Evolutionary conservation across 2,888 invertebrate species (phyloP), one percentile per base, ranked within the genome.

Genomic region (Lasioglossum morio): DNA sequence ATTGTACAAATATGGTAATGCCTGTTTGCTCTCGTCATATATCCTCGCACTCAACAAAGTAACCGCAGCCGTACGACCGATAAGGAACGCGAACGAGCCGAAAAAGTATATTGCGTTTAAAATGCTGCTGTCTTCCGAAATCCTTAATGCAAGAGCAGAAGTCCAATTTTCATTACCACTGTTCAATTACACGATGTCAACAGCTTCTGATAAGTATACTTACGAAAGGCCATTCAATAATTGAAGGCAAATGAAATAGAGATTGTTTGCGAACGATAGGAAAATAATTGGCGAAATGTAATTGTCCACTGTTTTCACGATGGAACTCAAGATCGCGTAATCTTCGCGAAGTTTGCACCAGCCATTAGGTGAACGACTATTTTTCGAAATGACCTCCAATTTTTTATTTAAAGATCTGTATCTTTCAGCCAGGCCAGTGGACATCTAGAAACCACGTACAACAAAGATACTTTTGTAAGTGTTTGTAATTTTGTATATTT

Each of bases 241-340:
- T 92, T 97, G 97, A 40, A 97, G 95, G 85, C 97, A 97, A 76
- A 97, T 97, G 91, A 97, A 97, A 93, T 97, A 97, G 75, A 97
- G 96, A 92, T 98, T 97, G 92, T 97, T 97, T 12, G 96, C 94
- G 88, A 97, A 97, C 0, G 97, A 97, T 30, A 97, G 92, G 0
- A 97, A 93, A 1, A 97, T 96, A 70, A 98, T 94, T 0, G 96
- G 95, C 0, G 97, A 96, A 8, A 98, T 95, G 57, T 96, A 95
- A 5, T 95, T 93, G 90, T 97, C 97, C 0, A 97, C 96, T 69
- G 95, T 95, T 63, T 96, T 96, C 1, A 97, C 96, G 34, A 97
- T 94, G 14, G 96, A 95, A 14, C 96, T 96, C 12, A 98, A 95
- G 53, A 95, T 95, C n/a, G 97, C 96, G 88, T 97, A 97, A 87